Percentiles rank a stretch among this genome's conserved stretches.
These are phyloP conservation scores for Baccha elongata DNA, from an alignment of 2,888 invertebrate genomes.

Conservation along the genomic window DNA sequence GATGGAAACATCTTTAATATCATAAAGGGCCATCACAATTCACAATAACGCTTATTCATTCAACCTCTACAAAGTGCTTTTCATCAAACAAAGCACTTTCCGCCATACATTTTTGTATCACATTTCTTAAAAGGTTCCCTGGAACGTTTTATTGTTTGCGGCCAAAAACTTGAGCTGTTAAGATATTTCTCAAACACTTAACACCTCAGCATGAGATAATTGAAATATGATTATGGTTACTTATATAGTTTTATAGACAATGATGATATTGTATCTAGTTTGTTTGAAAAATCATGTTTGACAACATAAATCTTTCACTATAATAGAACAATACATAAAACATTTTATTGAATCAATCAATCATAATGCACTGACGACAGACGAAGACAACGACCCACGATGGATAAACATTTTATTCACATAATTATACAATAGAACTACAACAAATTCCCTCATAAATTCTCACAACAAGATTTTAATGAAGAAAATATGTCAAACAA, in stretches of 20 bases:
- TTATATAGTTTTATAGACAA: conserved; percentile 12
- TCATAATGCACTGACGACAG: conserved; percentile 12
- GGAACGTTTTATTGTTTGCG: no score
- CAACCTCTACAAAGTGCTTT: no score
- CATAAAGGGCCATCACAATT: no score
- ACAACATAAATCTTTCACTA: not conserved
- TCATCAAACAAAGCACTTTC: no score
- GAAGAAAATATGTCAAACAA: conserved; percentile 23
- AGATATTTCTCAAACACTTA: conserved; percentile 17
- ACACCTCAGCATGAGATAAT: conserved; percentile 24
- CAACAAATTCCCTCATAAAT: conserved; percentile 6
- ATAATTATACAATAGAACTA: not conserved
- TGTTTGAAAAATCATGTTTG: conserved; percentile 6
- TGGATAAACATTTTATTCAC: conserved; percentile 5
- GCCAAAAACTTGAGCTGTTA: no score
- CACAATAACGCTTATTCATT: no score
- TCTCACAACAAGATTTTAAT: conserved; percentile 18
- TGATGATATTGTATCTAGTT: conserved; percentile 18
- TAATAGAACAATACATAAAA: not conserved
- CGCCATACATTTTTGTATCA: no score
- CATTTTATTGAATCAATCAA: conserved; percentile 20
- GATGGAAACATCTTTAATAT: no score
- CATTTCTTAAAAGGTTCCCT: no score
- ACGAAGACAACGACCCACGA: not conserved
- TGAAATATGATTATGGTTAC: not conserved